Conservation (phyloP, 2,113 vertebrate genomes). For the Marmota flaviventris region DNA sequence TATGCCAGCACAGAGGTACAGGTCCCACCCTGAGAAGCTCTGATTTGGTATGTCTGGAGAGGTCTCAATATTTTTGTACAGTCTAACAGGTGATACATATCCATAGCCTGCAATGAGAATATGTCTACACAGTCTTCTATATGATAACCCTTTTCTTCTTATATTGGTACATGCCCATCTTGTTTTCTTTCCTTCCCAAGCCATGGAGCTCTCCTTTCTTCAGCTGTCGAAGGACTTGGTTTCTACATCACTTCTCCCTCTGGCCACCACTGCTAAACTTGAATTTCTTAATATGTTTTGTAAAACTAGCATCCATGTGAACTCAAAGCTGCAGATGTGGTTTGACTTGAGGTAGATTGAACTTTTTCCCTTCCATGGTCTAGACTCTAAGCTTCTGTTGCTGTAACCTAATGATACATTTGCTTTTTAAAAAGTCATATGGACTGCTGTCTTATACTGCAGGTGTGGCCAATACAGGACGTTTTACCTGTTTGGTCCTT, state of each 20-base stretch:
- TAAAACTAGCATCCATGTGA: neutral
- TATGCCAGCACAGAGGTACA: neutral
- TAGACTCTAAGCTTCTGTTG: neutral
- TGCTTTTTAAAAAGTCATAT: neutral
- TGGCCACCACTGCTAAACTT: neutral
- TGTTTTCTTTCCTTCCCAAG: neutral
- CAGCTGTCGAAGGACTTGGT: neutral
- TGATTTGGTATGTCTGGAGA: neutral
- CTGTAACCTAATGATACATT: neutral
- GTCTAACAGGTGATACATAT: neutral
- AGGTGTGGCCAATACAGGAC: neutral
- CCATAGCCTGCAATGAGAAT: neutral
- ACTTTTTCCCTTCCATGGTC: neutral
- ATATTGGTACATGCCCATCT: neutral
- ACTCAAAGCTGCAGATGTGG: neutral
- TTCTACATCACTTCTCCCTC: neutral
- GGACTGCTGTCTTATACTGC: neutral
- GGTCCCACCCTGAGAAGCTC: accelerated
- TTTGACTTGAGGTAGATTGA: neutral
- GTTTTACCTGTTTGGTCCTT: neutral
- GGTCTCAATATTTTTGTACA: neutral
- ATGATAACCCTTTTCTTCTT: neutral
- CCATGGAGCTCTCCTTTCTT: neutral
- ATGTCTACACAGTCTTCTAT: neutral
- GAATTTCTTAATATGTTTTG: neutral